Conservation (phyloP, 2,113 vertebrate species). For the Urocynchramus pylzowi region DNA sequence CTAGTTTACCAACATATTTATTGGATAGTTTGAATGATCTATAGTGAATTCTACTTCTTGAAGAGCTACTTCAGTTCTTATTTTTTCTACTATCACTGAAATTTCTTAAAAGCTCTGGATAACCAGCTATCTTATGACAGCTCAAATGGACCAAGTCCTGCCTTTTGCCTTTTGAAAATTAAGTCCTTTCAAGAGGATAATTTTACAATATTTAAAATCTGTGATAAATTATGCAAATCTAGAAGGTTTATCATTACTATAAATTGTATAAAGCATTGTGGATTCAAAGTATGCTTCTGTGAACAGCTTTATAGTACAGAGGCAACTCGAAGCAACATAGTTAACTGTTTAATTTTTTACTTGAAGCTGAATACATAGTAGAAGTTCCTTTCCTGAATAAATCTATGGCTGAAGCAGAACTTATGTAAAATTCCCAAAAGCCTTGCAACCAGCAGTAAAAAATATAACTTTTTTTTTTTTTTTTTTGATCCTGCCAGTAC, state of each 20-base stretch:
- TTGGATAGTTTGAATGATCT: not conserved
- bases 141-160: not conserved
- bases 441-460: not conserved
- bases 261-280: not conserved
- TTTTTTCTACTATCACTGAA: not conserved
- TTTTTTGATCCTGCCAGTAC: not conserved
- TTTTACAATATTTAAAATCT: not conserved
- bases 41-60: not conserved
- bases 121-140: not conserved
- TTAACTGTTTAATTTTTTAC: not conserved
- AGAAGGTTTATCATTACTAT: not conserved
- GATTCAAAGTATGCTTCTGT: not conserved
- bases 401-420: not conserved
- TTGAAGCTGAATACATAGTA: not conserved
- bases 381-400: not conserved
- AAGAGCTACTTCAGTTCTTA: not conserved
- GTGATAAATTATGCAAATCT: not conserved
- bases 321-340: not conserved
- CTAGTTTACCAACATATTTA: not conserved
- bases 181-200: not conserved
- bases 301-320: not conserved
- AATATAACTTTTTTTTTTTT: not conserved
- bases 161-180: not conserved
- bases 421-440: not conserved
- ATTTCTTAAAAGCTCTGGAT: not conserved